Base-by-base conservation (phyloP, 2,888 invertebrate species). In the Amphimallon solstitiale region DNA sequence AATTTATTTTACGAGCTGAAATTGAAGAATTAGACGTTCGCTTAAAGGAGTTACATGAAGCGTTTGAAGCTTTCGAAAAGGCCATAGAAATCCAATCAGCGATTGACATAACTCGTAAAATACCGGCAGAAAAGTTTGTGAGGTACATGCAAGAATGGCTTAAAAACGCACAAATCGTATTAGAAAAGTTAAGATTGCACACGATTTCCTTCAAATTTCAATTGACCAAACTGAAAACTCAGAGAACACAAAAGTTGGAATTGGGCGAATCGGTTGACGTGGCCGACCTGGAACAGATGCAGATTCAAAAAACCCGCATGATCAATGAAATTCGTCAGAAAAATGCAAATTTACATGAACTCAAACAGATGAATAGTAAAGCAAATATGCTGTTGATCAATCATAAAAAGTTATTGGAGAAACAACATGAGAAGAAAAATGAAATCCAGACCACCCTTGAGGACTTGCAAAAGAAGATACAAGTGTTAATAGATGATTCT, bases 211-310 rank as follows among this genome's bases (percentile, higher is more conserved):
- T 86, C 0, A 87, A 85, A 75, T 82, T 83, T 0, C 85, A 86
- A 66, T 84, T 84, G 71, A 82, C 80, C 37, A 87, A 86, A 75
- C 76, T 88, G 0, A 85, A 84, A 67, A 80, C 84, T 0, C 86
- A 86, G 68, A 83, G 89, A 2, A 80, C 82, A 35, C 82, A 85
- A 2, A 86, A 88, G 68, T 81, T 83, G 2, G 87, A 88, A 73
- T 74, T 89, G 0, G 87, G 86, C 14, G 87, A 88, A 66, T 84
- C 83, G 48, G 77, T 90, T 0, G 82, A 86, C 49, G 84, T 86
- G 0, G 86, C 89, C 0, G 90, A 90, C 75, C 89, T 90, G 70
- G 86, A 89, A 21, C 87, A 88, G 73, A 73, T 89, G 2, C 83
- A 84, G 71, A 89, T 90, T 21, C 87, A 89, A 72, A 89, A 89